phyloP scores from a whole-genome alignment of 2,797 vertebrate species.

The Lophotriccus pileatus region DNA sequence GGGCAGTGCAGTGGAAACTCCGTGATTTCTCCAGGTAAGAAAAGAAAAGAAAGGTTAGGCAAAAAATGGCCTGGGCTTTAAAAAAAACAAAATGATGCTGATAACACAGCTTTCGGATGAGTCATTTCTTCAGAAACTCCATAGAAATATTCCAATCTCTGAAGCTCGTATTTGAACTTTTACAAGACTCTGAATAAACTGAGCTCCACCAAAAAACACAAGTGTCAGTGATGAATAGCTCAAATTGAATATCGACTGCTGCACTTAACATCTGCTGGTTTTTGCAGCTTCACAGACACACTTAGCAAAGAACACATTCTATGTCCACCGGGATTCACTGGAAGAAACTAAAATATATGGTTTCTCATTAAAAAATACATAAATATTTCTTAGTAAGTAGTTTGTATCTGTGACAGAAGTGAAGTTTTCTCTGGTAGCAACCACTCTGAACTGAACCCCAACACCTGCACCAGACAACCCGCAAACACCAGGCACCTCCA shows the following conservation, averaged over 20 bases:
- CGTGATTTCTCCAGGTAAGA: not conserved
- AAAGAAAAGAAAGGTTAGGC: not conserved
- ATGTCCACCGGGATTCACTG: not conserved
- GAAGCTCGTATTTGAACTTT: not conserved
- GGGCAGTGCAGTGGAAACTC: fast-evolving
- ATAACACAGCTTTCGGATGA: not conserved
- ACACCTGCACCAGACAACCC: too few relatives aligned
- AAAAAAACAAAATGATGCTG: not conserved
- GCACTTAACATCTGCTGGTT: not conserved
- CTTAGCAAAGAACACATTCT: not conserved
- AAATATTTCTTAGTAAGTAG: not conserved
- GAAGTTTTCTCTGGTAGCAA: not conserved
- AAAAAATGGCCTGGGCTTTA: fast-evolving
- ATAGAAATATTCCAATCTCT: not conserved
- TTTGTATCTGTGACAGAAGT: not conserved
- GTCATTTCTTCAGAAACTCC: not conserved
- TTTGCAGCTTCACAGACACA: not conserved
- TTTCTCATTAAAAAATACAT: not conserved
- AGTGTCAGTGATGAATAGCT: not conserved
- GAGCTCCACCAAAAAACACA: not conserved
- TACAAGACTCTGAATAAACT: not conserved
- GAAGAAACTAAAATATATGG: fast-evolving
- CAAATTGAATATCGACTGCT: not conserved
- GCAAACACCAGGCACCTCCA: not conserved
- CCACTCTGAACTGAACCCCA: not conserved